Percentiles rank a stretch among this genome's conserved stretches.
phyloP scores from a whole-genome alignment of 2,113 vertebrate genomes.

The Pristiophorus japonicus region DNA sequence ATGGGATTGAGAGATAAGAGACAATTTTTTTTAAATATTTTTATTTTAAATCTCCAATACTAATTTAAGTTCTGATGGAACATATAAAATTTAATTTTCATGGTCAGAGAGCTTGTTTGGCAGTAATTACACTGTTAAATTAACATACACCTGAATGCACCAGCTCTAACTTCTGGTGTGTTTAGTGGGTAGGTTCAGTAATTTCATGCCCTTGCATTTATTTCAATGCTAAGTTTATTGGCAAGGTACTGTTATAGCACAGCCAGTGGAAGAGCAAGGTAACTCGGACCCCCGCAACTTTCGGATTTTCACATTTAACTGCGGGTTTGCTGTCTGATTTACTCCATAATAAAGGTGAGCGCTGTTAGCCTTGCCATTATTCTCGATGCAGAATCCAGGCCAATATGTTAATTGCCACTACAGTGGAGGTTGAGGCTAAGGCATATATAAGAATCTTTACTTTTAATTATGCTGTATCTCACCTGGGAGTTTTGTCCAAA shows the following conservation, averaged over 20 bases:
- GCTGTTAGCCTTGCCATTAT: no score
- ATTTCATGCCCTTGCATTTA: neutral
- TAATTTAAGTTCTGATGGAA: neutral
- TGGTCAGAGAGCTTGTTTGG: neutral
- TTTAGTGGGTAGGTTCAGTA: neutral
- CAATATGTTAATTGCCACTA: neutral
- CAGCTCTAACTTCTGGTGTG: neutral
- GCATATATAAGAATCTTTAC: no score
- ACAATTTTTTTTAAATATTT: no score
- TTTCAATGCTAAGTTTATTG: neutral
- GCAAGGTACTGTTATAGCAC: neutral
- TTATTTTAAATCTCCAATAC: neutral
- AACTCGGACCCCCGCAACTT: no score
- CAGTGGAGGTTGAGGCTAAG: no score
- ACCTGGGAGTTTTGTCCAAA: no score
- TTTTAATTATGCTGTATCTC: no score
- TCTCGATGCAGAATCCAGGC: no score
- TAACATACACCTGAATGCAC: neutral
- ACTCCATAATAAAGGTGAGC: no score
- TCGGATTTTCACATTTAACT: no score
- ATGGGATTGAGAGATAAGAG: neutral
- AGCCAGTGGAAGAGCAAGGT: neutral
- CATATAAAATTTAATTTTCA: neutral
- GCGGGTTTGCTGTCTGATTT: no score
- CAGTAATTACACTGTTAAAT: neutral